phyloP scores from a whole-genome alignment of 2,888 invertebrate genomes.

The Ommatoiulus sabulosus region DNA sequence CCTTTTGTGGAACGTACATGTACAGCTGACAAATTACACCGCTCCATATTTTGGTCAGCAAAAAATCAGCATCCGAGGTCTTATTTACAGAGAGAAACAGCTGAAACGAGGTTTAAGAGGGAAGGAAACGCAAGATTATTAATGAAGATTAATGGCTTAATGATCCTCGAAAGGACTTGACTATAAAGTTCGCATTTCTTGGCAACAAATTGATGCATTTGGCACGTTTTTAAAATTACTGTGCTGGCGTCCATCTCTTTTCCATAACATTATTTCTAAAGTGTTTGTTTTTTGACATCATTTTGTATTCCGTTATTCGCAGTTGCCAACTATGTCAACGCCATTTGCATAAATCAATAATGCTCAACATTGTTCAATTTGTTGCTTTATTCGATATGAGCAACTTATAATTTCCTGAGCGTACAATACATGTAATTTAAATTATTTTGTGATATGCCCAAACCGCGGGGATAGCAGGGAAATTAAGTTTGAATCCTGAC shows the following conservation, averaged over 20 bases:
- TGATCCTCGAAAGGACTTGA: neutral
- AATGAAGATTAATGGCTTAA: neutral
- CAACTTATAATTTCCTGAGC: neutral
- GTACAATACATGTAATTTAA: too few relatives aligned
- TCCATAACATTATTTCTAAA: neutral
- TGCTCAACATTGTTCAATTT: constrained; percentile 14
- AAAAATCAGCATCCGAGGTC: neutral
- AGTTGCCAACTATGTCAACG: neutral
- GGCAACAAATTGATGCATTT: constrained; percentile 20
- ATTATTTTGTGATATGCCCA: too few relatives aligned
- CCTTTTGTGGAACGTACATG: neutral
- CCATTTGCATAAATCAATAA: neutral
- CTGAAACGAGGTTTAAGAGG: neutral
- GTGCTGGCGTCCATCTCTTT: neutral
- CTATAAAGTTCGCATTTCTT: neutral
- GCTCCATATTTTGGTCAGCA: neutral
- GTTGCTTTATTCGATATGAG: neutral
- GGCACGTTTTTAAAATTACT: neutral
- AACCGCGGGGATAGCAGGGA: too few relatives aligned
- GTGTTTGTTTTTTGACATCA: neutral
- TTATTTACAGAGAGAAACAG: neutral
- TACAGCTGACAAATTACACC: neutral
- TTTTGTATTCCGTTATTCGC: neutral
- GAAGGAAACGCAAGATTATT: neutral
- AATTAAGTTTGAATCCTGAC: too few relatives aligned